A percentile compares a stretch with the other conserved stretches of the same genome.
Conservation (phyloP, 1,140 invertebrate species). For the Pachypeltis micranthus region DNA sequence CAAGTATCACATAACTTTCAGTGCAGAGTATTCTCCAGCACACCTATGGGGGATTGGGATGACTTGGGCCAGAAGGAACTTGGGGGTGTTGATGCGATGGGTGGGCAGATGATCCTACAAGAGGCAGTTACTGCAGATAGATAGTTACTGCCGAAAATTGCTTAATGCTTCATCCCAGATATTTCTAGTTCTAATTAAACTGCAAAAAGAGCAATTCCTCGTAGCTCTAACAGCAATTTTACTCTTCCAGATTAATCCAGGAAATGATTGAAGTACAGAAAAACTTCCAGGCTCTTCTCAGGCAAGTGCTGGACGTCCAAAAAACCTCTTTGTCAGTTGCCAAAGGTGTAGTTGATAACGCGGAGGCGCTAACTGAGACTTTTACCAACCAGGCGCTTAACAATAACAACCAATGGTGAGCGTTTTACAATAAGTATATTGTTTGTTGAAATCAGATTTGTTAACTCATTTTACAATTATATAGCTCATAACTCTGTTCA, state of each 20-base stretch:
- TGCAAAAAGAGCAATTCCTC: slow-evolving; percentile 9
- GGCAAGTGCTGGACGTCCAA: slow-evolving; percentile 57
- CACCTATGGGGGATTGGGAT: no score
- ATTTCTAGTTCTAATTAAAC: not conserved
- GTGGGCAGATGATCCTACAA: no score
- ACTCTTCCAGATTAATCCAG: slow-evolving; percentile 37
- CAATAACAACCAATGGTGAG: not conserved
- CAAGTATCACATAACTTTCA: no score
- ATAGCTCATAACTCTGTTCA: not conserved
- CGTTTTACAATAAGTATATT: not conserved
- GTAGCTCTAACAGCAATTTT: slow-evolving; percentile 27
- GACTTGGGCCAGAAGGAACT: no score
- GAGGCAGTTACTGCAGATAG: no score
- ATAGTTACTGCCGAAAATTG: no score
- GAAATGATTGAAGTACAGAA: slow-evolving; percentile 46
- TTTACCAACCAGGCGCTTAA: not conserved
- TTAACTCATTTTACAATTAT: no score
- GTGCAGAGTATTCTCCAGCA: no score
- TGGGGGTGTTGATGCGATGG: no score
- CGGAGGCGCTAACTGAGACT: not conserved
- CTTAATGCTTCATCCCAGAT: no score
- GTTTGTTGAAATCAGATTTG: not conserved
- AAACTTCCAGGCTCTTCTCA: slow-evolving; percentile 55
- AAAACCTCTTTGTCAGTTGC: slow-evolving; percentile 32
- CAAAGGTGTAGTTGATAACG: not conserved